phyloP scores from a whole-genome alignment of 2,113 vertebrate species.

The Epinephelus moara region DNA sequence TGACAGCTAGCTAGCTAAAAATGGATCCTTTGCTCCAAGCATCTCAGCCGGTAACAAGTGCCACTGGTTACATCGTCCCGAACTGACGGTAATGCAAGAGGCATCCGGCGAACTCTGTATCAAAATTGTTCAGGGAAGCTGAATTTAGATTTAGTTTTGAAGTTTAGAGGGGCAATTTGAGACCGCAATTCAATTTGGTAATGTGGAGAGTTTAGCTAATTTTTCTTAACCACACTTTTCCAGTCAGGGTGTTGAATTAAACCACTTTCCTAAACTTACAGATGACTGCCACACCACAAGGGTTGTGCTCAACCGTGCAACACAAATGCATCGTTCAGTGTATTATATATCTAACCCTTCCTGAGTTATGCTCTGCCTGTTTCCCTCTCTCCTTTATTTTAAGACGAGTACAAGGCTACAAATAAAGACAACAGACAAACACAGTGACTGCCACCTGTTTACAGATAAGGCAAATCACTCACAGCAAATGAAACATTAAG shows the following conservation, averaged over 20 bases:
- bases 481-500: constrained; percentile 33
- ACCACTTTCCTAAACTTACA: background rate
- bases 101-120: too few relatives aligned
- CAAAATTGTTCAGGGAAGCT: background rate
- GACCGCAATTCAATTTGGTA: background rate
- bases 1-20: too few relatives aligned
- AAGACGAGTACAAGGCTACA: background rate
- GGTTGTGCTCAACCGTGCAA: background rate
- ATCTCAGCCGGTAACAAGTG: too few relatives aligned
- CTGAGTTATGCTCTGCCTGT: background rate
- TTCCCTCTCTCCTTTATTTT: background rate
- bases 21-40: too few relatives aligned
- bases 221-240: background rate
- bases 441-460: constrained; percentile 42
- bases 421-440: background rate
- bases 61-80: too few relatives aligned
- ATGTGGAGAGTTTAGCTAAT: background rate
- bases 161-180: background rate
- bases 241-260: background rate
- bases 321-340: constrained; percentile 6
- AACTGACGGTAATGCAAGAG: too few relatives aligned
- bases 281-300: background rate
- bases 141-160: background rate
- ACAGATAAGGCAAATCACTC: constrained; percentile 35
- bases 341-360: background rate